These are phyloP conservation scores for Pterobdella sp. DNA, from an alignment of 2,888 invertebrate species.

Conservation along the genomic window DNA sequence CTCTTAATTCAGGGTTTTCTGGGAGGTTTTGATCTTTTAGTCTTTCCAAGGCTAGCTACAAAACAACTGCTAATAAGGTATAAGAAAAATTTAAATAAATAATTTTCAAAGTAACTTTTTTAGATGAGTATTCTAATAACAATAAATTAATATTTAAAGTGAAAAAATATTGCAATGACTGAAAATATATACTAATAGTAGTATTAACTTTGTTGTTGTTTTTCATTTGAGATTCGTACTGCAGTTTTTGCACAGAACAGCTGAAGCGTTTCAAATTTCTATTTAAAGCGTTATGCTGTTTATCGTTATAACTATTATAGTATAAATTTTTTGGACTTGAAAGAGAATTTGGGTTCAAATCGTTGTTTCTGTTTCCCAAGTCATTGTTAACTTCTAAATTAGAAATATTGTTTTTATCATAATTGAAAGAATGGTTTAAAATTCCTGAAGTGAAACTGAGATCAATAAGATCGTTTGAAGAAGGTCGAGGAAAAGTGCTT, in stretches of 20 bases:
- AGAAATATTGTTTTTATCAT: neutral
- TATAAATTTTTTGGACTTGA: neutral
- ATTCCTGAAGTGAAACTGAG: constrained; percentile 25
- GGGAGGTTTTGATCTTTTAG: too few species aligned
- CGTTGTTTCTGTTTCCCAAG: neutral
- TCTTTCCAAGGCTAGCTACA: too few species aligned
- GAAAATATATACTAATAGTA: too few species aligned
- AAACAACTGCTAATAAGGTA: too few species aligned
- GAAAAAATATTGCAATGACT: too few species aligned
- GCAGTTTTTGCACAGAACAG: neutral
- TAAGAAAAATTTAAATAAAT: too few species aligned
- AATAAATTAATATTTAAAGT: too few species aligned
- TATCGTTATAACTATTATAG: neutral
- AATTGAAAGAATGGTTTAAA: constrained; percentile 18
- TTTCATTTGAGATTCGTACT: constrained; percentile 5
- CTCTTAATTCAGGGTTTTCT: too few species aligned
- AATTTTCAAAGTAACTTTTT: too few species aligned
- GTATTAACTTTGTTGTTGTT: neutral
- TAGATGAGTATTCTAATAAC: too few species aligned
- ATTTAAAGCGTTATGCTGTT: neutral
- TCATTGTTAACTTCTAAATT: neutral
- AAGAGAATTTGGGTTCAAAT: neutral
- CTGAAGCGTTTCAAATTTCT: neutral
- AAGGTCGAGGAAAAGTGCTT: neutral
- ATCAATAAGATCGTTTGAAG: constrained; percentile 27